Evolutionary conservation across 2,113 vertebrate species (phyloP).

Genomic region (Bubo scandiacus): DNA sequence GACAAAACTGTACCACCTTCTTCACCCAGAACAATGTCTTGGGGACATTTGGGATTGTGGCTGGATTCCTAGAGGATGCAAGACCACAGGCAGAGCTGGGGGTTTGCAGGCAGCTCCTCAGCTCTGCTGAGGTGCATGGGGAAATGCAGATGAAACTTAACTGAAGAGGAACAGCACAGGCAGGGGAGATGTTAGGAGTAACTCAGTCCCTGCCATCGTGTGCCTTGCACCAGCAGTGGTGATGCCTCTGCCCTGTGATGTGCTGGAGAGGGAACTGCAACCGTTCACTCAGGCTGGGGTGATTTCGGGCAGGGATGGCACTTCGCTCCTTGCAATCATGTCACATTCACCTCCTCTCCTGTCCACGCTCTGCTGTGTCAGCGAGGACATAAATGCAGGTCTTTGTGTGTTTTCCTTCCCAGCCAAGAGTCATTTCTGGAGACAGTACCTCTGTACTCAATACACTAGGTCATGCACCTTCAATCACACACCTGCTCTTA

Average conservation of each 20-base stretch:
- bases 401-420: not conserved
- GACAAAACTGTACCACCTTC: not conserved
- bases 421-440: not conserved
- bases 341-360: not conserved
- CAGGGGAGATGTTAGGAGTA: not conserved
- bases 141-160: not conserved
- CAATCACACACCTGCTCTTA: not conserved
- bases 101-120: not conserved
- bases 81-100: not conserved
- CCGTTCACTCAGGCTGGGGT: rapidly evolving
- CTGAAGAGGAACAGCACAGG: not conserved
- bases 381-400: not conserved
- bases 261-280: not conserved
- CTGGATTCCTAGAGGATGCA: not conserved
- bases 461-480: not conserved
- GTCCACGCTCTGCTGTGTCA: not conserved
- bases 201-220: not conserved
- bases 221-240: not conserved
- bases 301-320: rapidly evolving
- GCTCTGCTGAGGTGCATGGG: rapidly evolving
- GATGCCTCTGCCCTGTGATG: rapidly evolving
- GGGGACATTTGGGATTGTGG: not conserved
- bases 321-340: not conserved
- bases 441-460: not conserved
- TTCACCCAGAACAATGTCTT: not conserved